These are phyloP conservation scores for Leptinotarsa undecemlineata DNA, from an alignment of 1,140 invertebrate species.

Conservation along the genomic window DNA sequence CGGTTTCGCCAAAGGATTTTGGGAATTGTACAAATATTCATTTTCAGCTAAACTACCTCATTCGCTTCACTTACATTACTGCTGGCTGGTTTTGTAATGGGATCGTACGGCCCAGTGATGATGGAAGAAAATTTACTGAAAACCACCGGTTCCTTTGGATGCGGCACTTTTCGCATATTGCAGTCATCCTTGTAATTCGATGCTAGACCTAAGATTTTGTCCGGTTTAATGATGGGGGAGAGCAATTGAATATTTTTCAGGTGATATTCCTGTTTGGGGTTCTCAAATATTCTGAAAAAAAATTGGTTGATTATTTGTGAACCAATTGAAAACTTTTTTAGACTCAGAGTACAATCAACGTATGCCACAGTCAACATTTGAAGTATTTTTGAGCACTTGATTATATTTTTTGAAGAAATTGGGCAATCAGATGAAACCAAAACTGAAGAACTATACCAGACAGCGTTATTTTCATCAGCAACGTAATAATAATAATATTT, in stretches of 20 bases:
- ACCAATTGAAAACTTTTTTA: no score
- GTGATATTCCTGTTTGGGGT: conserved; percentile 32
- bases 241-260: conserved; percentile 35
- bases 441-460: no score
- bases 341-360: no score
- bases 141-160: conserved; percentile 37
- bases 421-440: no score
- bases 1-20: no score
- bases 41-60: no score
- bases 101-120: conserved; percentile 42
- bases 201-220: conserved; percentile 42
- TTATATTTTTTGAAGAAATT: no score
- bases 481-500: no score
- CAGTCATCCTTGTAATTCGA: conserved; percentile 43
- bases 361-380: no score
- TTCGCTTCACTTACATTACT: conserved; percentile 34
- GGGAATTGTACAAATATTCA: no score
- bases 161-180: conserved; percentile 32
- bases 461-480: no score
- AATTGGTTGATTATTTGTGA: not conserved
- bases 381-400: no score
- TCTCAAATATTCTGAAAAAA: conserved; percentile 34
- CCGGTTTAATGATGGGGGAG: conserved; percentile 39
- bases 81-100: conserved; percentile 34
- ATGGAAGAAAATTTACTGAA: conserved; percentile 44